A percentile compares a stretch with the other conserved stretches of the same genome.
phyloP scores from a whole-genome alignment of 1,140 invertebrate species.

The Mactra quadrangularis region DNA sequence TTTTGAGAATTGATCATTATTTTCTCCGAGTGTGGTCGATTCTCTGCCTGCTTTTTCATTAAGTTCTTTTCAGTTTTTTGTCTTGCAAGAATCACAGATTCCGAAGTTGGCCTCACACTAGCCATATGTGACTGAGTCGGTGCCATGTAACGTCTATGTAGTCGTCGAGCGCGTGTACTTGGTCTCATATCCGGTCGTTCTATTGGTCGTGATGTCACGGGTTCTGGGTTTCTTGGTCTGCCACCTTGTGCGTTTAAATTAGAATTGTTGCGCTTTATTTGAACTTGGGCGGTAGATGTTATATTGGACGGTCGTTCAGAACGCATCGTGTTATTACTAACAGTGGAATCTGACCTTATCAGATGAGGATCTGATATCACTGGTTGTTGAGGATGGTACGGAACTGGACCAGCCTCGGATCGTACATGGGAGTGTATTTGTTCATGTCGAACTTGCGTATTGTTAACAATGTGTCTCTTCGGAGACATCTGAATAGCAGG shows the following conservation, averaged over 20 bases:
- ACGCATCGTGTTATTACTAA: constrained; percentile 3
- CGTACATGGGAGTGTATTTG: background rate
- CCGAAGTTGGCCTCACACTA: constrained; percentile 49
- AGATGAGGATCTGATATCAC: background rate
- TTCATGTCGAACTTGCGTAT: background rate
- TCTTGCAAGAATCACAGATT: constrained; percentile 58
- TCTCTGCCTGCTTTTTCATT: constrained; percentile 47
- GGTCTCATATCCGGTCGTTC: constrained; percentile 36
- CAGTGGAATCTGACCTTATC: constrained; percentile 17
- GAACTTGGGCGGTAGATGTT: constrained; percentile 14
- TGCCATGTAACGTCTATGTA: constrained; percentile 50
- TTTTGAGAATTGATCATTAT: constrained; percentile 49
- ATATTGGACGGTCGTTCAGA: constrained; percentile 19
- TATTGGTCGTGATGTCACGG: constrained; percentile 36
- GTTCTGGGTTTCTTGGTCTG: constrained; percentile 53
- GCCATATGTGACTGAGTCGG: constrained; percentile 37
- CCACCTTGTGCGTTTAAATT: constrained; percentile 9
- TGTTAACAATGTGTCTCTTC: constrained; percentile 5
- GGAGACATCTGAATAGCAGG: background rate
- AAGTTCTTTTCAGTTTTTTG: constrained; percentile 62
- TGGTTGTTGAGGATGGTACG: background rate
- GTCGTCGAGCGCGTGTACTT: constrained; percentile 34
- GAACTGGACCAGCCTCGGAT: too few relatives aligned
- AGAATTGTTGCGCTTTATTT: constrained; percentile 24
- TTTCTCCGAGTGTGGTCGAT: constrained; percentile 59